These are phyloP conservation scores for Tribolium madens DNA, from an alignment of 1,140 invertebrate genomes.

Conservation along the genomic window DNA sequence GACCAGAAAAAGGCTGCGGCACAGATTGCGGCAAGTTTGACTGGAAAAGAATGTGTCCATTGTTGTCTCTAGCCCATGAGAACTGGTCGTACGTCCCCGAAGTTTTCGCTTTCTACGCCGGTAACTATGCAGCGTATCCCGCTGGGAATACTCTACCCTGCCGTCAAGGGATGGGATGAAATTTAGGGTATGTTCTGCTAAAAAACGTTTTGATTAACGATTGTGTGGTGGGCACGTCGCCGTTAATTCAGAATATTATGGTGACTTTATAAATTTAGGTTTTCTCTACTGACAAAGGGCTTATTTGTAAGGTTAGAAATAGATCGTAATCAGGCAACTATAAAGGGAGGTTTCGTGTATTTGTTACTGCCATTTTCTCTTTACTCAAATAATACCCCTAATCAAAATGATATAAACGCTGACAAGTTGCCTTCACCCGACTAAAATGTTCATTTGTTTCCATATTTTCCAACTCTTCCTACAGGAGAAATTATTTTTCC, in stretches of 20 bases:
- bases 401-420: neutral
- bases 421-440: neutral
- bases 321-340: neutral
- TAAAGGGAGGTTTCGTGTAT: neutral
- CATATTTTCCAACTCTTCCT: neutral
- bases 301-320: slow-evolving; percentile 10
- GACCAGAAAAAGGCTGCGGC: slow-evolving; percentile 48
- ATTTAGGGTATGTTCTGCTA: slow-evolving; percentile 40
- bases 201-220: slow-evolving; percentile 45
- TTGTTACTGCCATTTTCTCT: no score
- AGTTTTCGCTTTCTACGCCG: slow-evolving; percentile 28
- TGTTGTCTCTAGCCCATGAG: slow-evolving; percentile 55
- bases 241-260: slow-evolving; percentile 18
- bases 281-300: slow-evolving; percentile 5
- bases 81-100: slow-evolving; percentile 40
- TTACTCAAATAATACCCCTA: neutral
- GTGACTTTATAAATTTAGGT: slow-evolving; percentile 36
- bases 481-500: slow-evolving; percentile 4
- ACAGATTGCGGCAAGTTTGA: slow-evolving; percentile 47
- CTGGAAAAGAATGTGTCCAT: slow-evolving; percentile 54
- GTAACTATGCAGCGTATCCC: slow-evolving; percentile 35
- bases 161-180: slow-evolving; percentile 20
- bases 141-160: slow-evolving; percentile 37
- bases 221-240: slow-evolving; percentile 27
- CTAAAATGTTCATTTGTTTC: slow-evolving; percentile 1